Evolutionary conservation across 2,113 vertebrate species (phyloP).

Genomic region (Poeciliopsis occidentalis): DNA sequence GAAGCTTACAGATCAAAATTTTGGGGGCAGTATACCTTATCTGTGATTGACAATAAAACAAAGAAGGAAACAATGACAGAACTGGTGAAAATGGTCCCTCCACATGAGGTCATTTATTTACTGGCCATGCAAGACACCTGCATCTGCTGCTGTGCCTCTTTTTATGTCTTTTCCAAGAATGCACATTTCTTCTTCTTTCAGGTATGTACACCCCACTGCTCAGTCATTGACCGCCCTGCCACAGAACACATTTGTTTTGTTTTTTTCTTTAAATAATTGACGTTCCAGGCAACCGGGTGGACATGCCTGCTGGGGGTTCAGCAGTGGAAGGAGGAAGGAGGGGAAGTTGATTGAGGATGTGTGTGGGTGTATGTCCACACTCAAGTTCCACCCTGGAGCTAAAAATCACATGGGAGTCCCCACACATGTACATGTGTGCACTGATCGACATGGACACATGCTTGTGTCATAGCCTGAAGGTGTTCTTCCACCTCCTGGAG

Average conservation of each 20-base stretch:
- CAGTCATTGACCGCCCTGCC: neutral
- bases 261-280: constrained; percentile 35
- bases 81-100: no score
- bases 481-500: constrained; percentile 31
- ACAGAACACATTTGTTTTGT: constrained; percentile 1
- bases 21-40: no score
- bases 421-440: constrained; percentile 12
- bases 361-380: constrained; percentile 42
- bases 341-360: constrained; percentile 52
- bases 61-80: no score
- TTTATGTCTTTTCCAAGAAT: no score
- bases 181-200: no score
- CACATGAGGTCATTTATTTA: no score
- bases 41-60: no score
- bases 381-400: neutral
- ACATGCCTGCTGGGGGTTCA: constrained; percentile 15
- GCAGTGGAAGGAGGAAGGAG: constrained; percentile 14
- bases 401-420: constrained; percentile 22
- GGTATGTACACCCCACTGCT: no score
- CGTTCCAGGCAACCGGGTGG: constrained; percentile 48
- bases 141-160: no score
- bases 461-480: constrained; percentile 33
- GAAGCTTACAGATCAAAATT: no score
- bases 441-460: constrained; percentile 20
- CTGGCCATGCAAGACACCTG: no score